Percentiles rank a stretch among this genome's conserved stretches.
Evolutionary conservation across 2,888 invertebrate species (phyloP).

Genomic region (Candidula unifasciata): DNA sequence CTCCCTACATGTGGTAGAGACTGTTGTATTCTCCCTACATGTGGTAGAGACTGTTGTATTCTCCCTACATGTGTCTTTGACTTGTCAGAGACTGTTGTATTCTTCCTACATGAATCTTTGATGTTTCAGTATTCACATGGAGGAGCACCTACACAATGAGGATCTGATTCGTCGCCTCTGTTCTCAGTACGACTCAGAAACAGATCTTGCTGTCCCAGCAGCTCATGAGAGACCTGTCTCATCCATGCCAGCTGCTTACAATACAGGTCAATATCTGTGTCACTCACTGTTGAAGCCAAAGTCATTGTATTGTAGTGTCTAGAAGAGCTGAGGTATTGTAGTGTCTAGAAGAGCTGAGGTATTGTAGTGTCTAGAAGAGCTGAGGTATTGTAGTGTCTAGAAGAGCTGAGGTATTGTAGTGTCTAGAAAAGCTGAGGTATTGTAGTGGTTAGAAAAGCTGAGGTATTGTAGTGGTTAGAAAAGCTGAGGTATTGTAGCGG

Average conservation of each 20-base stretch:
- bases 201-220: slow-evolving; percentile 43
- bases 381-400: too few species aligned
- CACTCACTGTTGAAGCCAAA: too few species aligned
- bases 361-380: too few species aligned
- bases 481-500: too few species aligned
- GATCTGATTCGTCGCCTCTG: slow-evolving; percentile 88
- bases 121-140: slow-evolving; percentile 77
- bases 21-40: not conserved
- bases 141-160: slow-evolving; percentile 81
- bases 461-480: too few species aligned
- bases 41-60: not conserved
- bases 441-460: too few species aligned
- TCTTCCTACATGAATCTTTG: not conserved
- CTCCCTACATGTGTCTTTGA: too few species aligned
- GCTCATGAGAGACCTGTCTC: not conserved
- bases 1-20: not conserved
- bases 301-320: too few species aligned
- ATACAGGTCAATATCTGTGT: not conserved
- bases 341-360: too few species aligned
- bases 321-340: too few species aligned
- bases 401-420: too few species aligned
- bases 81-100: not conserved
- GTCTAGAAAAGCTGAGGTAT: too few species aligned
- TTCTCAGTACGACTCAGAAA: slow-evolving; percentile 82
- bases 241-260: not conserved